These are phyloP conservation scores for Rallus limicola DNA, from an alignment of 2,113 vertebrate genomes.

Conservation along the genomic window DNA sequence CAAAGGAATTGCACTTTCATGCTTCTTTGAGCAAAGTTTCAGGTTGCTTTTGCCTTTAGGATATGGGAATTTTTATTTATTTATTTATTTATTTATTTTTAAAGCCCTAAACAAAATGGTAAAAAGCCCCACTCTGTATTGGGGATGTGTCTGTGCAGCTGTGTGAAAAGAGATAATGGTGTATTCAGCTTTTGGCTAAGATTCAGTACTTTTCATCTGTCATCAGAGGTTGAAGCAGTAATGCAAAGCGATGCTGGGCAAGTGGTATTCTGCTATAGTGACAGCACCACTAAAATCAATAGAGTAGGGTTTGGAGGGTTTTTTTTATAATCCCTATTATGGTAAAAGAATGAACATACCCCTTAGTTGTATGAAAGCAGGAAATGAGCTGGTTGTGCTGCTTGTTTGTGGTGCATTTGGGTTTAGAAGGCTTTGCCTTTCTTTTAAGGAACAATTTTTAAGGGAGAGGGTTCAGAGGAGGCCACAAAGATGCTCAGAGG, in stretches of 20 bases:
- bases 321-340: conserved; percentile 35
- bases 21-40: conserved; percentile 61
- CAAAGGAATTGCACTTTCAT: conserved; percentile 48
- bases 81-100: neutral
- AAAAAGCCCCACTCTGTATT: neutral
- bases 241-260: conserved; percentile 53
- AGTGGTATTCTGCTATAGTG: conserved; percentile 57
- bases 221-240: conserved; percentile 60
- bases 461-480: too few species aligned
- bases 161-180: conserved; percentile 69
- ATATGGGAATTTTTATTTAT: neutral
- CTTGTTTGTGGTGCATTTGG: neutral
- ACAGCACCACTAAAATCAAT: conserved; percentile 53
- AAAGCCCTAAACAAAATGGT: conserved; percentile 41
- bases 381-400: neutral
- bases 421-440: conserved; percentile 23
- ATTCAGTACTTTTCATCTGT: conserved; percentile 68
- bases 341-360: conserved; percentile 44
- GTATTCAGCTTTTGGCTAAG: conserved; percentile 68
- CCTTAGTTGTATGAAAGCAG: neutral
- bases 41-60: conserved; percentile 59
- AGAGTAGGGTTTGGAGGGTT: neutral
- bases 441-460: neutral
- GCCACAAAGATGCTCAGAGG: too few species aligned
- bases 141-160: conserved; percentile 54